Conservation (phyloP, 2,113 vertebrate species). For the Maccullochella peelii region DNA sequence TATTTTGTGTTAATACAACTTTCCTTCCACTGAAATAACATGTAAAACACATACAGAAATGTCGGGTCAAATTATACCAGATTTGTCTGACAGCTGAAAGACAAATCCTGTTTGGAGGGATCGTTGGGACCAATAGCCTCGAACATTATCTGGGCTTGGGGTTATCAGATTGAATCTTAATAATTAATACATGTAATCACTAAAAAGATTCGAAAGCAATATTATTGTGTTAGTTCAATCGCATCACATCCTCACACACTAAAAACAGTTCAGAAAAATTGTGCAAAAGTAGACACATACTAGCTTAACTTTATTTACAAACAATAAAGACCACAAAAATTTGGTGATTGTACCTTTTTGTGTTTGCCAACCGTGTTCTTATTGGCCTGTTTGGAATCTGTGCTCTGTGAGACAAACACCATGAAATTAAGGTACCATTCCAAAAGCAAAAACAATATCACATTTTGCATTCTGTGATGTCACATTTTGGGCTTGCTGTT, state of each 20-base stretch:
- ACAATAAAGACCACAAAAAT: not conserved
- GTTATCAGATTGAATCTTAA: not conserved
- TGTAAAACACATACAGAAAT: not conserved
- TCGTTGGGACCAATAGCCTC: not conserved
- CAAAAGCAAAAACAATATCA: not conserved
- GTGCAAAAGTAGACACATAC: not conserved
- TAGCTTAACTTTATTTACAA: not conserved
- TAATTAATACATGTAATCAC: not conserved
- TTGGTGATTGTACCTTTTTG: slow-evolving; percentile 60
- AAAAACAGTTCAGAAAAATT: not conserved
- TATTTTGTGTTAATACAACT: not conserved
- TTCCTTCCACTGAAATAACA: not conserved
- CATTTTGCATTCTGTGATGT: not conserved
- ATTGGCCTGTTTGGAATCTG: slow-evolving; percentile 21
- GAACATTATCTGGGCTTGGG: not conserved
- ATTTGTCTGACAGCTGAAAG: not conserved
- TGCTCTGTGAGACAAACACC: slow-evolving; percentile 17
- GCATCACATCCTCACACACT: not conserved
- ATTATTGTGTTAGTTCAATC: not conserved
- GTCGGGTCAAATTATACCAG: not conserved
- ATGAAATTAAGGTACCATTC: not conserved
- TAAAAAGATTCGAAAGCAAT: not conserved
- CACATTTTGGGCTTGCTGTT: not conserved
- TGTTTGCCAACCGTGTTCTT: slow-evolving; percentile 53
- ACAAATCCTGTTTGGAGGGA: not conserved